These are phyloP conservation scores for Oopsacas minuta DNA, from an alignment of 37 sponge, comb jelly and placozoan genomes.

Conservation along the genomic window DNA sequence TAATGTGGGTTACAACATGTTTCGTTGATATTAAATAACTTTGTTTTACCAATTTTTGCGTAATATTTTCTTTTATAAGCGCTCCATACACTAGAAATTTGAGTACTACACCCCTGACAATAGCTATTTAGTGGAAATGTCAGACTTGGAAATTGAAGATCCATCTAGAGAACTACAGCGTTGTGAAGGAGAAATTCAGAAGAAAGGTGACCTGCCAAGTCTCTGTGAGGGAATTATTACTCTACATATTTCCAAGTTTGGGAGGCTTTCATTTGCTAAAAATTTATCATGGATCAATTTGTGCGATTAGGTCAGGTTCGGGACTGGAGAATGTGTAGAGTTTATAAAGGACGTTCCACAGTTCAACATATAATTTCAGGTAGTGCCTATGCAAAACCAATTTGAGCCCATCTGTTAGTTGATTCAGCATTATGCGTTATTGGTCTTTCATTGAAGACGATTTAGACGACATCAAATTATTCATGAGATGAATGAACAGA, in stretches of 20 bases:
- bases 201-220: background rate
- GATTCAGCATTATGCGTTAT: background rate
- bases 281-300: constrained; percentile 21
- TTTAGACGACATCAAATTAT: background rate
- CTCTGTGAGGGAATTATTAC: background rate
- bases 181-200: background rate
- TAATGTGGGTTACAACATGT: no score
- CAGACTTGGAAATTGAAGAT: background rate
- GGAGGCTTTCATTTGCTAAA: constrained; percentile 26
- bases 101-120: no score
- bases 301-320: constrained; percentile 22
- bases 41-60: no score
- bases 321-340: constrained; percentile 19
- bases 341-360: constrained; percentile 24
- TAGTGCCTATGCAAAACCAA: constrained; percentile 24
- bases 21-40: no score
- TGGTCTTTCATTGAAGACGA: background rate
- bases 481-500: background rate
- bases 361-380: constrained; percentile 26
- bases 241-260: background rate
- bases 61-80: no score
- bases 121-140: background rate
- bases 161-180: background rate
- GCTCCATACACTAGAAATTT: no score
- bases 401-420: constrained; percentile 27